A percentile compares a stretch with the other conserved stretches of the same genome.
phyloP scores from a whole-genome alignment of 2,888 invertebrate species.

The Athripsodes cinereus region DNA sequence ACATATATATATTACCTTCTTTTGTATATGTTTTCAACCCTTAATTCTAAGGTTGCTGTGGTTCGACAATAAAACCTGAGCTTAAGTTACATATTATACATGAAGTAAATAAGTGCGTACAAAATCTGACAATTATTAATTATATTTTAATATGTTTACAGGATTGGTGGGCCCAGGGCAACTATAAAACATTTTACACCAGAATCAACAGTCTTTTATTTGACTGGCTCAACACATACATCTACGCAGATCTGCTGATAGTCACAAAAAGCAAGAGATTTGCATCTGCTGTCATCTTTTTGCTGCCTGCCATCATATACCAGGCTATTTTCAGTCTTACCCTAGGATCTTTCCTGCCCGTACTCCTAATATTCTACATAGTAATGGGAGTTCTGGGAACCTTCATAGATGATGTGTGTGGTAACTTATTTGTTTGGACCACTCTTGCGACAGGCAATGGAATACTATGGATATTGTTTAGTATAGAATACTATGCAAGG shows the following conservation, averaged over 20 bases:
- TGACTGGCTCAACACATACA: constrained; percentile 86
- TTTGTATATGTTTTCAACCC: no score
- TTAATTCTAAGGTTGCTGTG: not conserved
- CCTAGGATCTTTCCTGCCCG: constrained; percentile 83
- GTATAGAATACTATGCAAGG: constrained; percentile 82
- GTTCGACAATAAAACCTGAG: no score
- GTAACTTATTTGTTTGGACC: constrained; percentile 82
- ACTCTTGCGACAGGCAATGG: constrained; percentile 72
- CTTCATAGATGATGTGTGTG: constrained; percentile 42
- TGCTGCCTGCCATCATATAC: constrained; percentile 80
- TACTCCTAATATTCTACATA: constrained; percentile 53
- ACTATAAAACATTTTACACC: constrained; percentile 75
- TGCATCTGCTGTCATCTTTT: constrained; percentile 61
- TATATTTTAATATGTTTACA: no score
- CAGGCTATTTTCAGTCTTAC: constrained; percentile 76
- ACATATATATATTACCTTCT: no score
- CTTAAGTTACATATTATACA: no score
- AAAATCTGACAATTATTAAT: no score
- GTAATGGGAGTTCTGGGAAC: constrained; percentile 69
- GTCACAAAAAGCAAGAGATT: constrained; percentile 40
- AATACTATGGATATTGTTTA: constrained; percentile 65
- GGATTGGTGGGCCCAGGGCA: constrained; percentile 92
- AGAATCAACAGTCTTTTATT: constrained; percentile 94
- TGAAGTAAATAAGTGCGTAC: no score
- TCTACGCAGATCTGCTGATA: constrained; percentile 66